A percentile compares a stretch with the other conserved stretches of the same genome.
Conservation (phyloP, 2,797 vertebrate genomes). For the Pteropus rufus region DNA sequence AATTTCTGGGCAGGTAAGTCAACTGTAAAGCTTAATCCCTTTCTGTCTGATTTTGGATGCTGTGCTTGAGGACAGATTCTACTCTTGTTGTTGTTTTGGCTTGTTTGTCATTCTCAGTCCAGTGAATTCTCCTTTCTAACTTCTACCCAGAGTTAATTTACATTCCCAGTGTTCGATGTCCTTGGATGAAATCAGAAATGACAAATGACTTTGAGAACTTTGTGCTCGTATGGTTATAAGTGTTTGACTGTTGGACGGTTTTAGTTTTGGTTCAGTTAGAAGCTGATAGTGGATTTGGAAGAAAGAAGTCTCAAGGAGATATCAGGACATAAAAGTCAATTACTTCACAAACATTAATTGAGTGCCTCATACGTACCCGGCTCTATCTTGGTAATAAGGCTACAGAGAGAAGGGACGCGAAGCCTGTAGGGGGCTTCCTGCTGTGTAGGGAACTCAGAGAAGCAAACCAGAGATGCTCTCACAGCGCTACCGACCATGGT, state of each 20-base stretch:
- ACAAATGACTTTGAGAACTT: conserved; percentile 17
- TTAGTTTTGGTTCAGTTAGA: conserved; percentile 14
- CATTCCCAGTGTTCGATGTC: background rate
- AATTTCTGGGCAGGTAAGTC: conserved; percentile 46
- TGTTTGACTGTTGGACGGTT: background rate
- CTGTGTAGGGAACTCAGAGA: background rate
- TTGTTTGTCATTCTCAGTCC: conserved; percentile 42
- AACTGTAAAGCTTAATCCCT: conserved; percentile 42
- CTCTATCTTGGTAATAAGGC: background rate
- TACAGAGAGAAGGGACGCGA: no score
- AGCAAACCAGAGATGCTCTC: background rate
- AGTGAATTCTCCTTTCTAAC: conserved; percentile 3
- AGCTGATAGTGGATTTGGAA: conserved; percentile 26
- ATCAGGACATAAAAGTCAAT: background rate
- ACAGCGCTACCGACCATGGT: no score
- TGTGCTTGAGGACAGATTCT: conserved; percentile 36
- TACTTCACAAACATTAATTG: background rate
- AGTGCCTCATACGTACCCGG: background rate
- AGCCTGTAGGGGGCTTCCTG: background rate
- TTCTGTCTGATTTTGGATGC: conserved; percentile 46
- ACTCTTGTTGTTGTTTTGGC: background rate
- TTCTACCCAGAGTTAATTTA: background rate
- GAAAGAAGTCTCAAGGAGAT: background rate
- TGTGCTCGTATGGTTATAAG: background rate
- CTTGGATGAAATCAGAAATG: conserved; percentile 37